Conservation (phyloP, 2,888 invertebrate genomes). For the Clusia tigrina region DNA sequence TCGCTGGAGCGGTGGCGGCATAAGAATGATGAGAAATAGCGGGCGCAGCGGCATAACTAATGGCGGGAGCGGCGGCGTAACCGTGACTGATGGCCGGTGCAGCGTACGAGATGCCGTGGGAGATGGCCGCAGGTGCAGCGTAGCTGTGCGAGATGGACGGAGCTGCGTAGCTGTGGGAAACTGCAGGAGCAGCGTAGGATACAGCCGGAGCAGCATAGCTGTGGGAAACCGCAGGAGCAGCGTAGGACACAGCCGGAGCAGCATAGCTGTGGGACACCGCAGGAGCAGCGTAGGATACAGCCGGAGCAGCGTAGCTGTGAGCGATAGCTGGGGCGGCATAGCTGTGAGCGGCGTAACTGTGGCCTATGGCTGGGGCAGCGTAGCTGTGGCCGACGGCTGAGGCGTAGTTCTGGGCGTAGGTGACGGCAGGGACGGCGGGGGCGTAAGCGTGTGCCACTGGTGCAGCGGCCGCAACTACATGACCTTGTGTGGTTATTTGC, state of each 20-base stretch:
- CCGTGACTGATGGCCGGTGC: slow-evolving; percentile 32
- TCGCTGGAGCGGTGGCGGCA: slow-evolving; percentile 25
- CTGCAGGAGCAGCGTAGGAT: slow-evolving; percentile 36
- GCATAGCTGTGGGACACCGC: slow-evolving; percentile 31
- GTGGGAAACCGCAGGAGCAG: slow-evolving; percentile 39
- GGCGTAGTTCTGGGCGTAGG: slow-evolving; percentile 39
- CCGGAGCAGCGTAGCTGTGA: slow-evolving; percentile 50
- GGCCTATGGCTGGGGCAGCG: slow-evolving; percentile 6
- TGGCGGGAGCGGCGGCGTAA: slow-evolving; percentile 40
- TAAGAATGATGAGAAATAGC: slow-evolving; percentile 27
- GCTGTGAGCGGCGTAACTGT: background rate
- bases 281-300: slow-evolving; percentile 33
- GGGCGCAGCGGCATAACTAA: slow-evolving; percentile 15
- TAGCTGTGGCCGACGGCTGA: slow-evolving; percentile 31
- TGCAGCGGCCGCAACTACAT: slow-evolving; percentile 48
- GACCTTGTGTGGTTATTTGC: no score
- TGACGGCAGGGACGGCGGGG: slow-evolving; percentile 34
- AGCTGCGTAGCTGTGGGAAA: slow-evolving; percentile 25
- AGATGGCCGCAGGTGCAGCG: no score
- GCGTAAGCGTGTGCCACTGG: slow-evolving; percentile 46
- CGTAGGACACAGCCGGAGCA: no score
- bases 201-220: slow-evolving; percentile 35
- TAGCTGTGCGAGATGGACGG: slow-evolving; percentile 31
- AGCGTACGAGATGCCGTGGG: slow-evolving; percentile 38
- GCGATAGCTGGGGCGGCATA: slow-evolving; percentile 12